Evolutionary conservation across 2,113 vertebrate species (phyloP).

Genomic region (Pitta sordida): DNA sequence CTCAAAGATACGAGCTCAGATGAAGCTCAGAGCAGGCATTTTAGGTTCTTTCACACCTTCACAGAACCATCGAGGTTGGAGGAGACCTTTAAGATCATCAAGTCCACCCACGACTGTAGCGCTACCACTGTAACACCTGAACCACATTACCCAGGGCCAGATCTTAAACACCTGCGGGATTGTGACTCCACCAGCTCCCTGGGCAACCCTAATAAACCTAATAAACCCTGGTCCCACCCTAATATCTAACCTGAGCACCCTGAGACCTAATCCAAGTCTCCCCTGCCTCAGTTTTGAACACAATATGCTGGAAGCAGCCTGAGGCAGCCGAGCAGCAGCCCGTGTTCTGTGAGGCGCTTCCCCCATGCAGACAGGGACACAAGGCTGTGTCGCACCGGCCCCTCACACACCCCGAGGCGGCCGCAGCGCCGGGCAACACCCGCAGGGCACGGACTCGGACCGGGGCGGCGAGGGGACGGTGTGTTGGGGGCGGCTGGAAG

Average conservation of each 20-base stretch:
- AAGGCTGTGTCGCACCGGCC: not conserved
- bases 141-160: not conserved
- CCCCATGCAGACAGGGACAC: accelerated
- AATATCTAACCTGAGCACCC: not conserved
- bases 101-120: not conserved
- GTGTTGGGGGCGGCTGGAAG: too few species aligned
- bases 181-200: not conserved
- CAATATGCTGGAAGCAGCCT: not conserved
- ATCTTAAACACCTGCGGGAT: not conserved
- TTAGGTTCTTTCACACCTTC: not conserved
- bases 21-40: not conserved
- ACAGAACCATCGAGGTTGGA: not conserved
- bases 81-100: not conserved
- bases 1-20: not conserved
- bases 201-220: not conserved
- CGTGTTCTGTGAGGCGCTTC: accelerated
- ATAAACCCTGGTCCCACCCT: too few species aligned
- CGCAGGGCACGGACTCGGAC: too few species aligned
- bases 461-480: too few species aligned
- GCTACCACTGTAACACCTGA: not conserved
- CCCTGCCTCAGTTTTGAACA: not conserved
- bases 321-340: not conserved
- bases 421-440: too few species aligned
- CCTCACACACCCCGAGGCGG: not conserved
- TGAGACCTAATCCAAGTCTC: not conserved